Evolutionary conservation across 2,113 vertebrate genomes (phyloP).

Genomic region (Baryphthengus martii): DNA sequence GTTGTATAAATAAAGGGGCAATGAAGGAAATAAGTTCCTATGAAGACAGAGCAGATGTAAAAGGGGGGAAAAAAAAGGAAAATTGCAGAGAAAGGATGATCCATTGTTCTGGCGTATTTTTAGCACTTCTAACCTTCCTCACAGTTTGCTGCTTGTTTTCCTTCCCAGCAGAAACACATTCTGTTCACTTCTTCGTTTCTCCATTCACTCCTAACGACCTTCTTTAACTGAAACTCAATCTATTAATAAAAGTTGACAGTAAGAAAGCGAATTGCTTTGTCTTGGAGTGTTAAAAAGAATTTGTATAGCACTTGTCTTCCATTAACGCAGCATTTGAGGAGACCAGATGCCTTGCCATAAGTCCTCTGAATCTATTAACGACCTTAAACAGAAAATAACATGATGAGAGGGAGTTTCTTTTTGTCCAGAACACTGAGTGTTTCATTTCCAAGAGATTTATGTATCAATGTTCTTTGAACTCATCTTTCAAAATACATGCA

Average conservation of each 20-base stretch:
- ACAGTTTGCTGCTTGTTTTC: slow-evolving; percentile 12
- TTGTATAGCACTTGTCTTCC: slow-evolving; percentile 21
- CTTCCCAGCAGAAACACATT: slow-evolving; percentile 40
- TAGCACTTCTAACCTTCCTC: slow-evolving; percentile 29
- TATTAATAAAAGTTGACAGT: slow-evolving; percentile 31
- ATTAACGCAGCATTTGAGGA: slow-evolving; percentile 27
- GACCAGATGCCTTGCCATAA: slow-evolving; percentile 13
- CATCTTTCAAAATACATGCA: slow-evolving; percentile 60
- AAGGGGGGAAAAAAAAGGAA: not conserved
- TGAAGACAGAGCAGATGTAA: not conserved
- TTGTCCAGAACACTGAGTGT: not conserved
- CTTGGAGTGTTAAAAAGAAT: not conserved
- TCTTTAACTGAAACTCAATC: slow-evolving; percentile 15
- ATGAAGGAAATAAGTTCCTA: slow-evolving; percentile 2
- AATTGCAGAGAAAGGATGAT: not conserved
- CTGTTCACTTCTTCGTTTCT: not conserved
- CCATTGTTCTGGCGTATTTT: slow-evolving; percentile 36
- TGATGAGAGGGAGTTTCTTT: not conserved
- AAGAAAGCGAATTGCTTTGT: slow-evolving; percentile 40
- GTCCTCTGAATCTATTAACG: not conserved
- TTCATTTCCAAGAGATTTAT: slow-evolving; percentile 33
- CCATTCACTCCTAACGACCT: slow-evolving; percentile 32
- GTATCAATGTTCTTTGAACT: slow-evolving; percentile 42
- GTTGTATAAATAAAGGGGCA: not conserved
- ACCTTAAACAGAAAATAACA: slow-evolving; percentile 26